Evolutionary conservation across 2,888 invertebrate species (phyloP).

Genomic region (Linyphia triangularis): DNA sequence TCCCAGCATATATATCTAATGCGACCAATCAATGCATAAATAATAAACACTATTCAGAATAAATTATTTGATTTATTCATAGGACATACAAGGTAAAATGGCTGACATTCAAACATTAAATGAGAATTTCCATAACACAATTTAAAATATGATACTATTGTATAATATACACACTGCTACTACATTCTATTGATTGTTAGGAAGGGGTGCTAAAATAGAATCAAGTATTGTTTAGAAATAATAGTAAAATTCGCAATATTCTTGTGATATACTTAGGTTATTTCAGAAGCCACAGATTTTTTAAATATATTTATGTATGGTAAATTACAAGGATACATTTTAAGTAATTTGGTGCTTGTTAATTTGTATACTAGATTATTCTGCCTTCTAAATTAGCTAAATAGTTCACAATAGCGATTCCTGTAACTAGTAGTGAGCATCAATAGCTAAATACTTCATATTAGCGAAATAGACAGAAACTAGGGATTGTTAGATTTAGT

Average conservation of each 20-base stretch:
- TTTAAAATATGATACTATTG: neutral
- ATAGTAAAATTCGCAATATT: neutral
- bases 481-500: too few relatives aligned
- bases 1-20: too few relatives aligned
- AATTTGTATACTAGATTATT: too few relatives aligned
- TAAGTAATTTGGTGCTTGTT: too few relatives aligned
- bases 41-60: neutral
- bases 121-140: neutral
- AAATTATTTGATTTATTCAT: constrained; percentile 28
- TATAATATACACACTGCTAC: neutral
- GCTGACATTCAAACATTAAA: neutral
- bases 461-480: too few relatives aligned
- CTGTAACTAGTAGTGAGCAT: too few relatives aligned
- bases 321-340: neutral
- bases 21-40: too few relatives aligned
- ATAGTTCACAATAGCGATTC: too few relatives aligned
- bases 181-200: neutral
- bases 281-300: neutral
- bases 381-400: too few relatives aligned
- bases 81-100: constrained; percentile 4
- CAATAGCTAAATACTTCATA: too few relatives aligned
- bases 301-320: too few relatives aligned
- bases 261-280: neutral
- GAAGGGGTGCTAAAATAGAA: neutral
- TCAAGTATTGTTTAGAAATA: neutral